Base-by-base conservation (phyloP, 2,888 invertebrate genomes). In the Timandra comae region DNA sequence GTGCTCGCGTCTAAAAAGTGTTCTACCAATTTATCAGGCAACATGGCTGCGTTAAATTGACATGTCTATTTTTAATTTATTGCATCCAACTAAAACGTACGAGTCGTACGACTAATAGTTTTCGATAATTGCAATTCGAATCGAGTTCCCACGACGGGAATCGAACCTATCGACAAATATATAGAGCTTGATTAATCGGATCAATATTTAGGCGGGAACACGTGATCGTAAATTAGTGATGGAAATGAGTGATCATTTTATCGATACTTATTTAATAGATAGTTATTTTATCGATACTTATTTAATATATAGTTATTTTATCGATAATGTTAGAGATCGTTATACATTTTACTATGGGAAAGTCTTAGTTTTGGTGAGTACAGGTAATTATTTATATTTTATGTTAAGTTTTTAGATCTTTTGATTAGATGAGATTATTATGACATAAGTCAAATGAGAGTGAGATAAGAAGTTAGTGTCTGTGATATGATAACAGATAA, bases 111-210 rank as follows among this genome's bases (percentile, higher is more conserved):
- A 48, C 45, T 58, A 62, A 68, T 61, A 65, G 66, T 63, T 69
- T 71, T 58, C 62, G 62, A 69, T 70, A 63, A 62, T 63, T 57
- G 57, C 61, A 50, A 59, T 56, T 52, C 50, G 49, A 63, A 71
- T 67, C 52, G 63, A 62, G 56, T 63, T 65, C 64, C 59, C 63
- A 61, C 63, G 63, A 53, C 46, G 40, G 35, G 24, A 40, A 38
- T 51, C 46, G 33, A 27, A 56, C 54, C 55, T 58, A 59, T 63
- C 39, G 52, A 51, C 60, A 56, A 60, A 71, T 65, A 56, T 62
- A 65, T 67, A 52, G 52, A 44, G 41, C 49, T 56, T 62, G 56
- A 64, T 71, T 65, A 66, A 64, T 67, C 53, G 60, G 61, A 63
- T 66, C 56, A 63, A 66, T 65, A 65, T 67, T 66, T 62, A 63